Evolutionary conservation across 2,888 invertebrate species (phyloP).

Genomic region (Dastarcus helophoroides): DNA sequence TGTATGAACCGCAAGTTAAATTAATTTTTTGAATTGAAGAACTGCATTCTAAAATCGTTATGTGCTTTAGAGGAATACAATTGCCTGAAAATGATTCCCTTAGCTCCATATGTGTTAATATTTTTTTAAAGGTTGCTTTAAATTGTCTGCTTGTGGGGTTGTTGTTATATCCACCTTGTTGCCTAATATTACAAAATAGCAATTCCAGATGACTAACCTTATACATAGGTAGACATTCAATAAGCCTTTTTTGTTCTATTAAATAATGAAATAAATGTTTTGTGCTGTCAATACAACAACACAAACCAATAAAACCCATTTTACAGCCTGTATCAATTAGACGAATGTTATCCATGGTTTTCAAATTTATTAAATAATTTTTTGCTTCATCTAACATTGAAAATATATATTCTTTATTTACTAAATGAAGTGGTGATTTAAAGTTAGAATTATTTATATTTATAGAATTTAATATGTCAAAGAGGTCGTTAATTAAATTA

Average conservation of each 20-base stretch:
- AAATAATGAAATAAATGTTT: conserved; percentile 5
- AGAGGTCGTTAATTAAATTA: conserved; percentile 15
- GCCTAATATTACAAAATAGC: conserved; percentile 13
- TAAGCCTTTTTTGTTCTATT: neutral
- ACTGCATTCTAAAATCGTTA: too few species aligned
- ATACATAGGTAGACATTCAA: conserved; percentile 8
- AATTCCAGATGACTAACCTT: conserved; percentile 14
- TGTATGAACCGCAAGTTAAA: too few species aligned
- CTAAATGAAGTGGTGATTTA: conserved; percentile 2
- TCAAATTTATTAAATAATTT: neutral
- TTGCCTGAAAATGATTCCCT: too few species aligned
- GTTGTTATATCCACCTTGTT: conserved; percentile 14
- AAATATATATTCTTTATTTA: conserved; percentile 2
- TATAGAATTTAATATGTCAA: conserved; percentile 17
- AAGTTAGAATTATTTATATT: conserved; percentile 4
- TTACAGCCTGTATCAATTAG: conserved; percentile 3
- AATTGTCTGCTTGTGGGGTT: conserved; percentile 15
- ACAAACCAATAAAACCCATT: conserved; percentile 6
- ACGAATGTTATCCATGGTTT: neutral
- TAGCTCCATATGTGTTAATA: conserved; percentile 13
- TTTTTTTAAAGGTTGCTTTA: conserved; percentile 12
- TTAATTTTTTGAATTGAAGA: too few species aligned
- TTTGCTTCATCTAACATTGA: neutral
- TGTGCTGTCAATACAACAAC: conserved; percentile 3
- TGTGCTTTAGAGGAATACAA: too few species aligned